A percentile compares a stretch with the other conserved stretches of the same genome.
phyloP scores from a whole-genome alignment of 2,888 invertebrate species.

The Syrphus vitripennis region DNA sequence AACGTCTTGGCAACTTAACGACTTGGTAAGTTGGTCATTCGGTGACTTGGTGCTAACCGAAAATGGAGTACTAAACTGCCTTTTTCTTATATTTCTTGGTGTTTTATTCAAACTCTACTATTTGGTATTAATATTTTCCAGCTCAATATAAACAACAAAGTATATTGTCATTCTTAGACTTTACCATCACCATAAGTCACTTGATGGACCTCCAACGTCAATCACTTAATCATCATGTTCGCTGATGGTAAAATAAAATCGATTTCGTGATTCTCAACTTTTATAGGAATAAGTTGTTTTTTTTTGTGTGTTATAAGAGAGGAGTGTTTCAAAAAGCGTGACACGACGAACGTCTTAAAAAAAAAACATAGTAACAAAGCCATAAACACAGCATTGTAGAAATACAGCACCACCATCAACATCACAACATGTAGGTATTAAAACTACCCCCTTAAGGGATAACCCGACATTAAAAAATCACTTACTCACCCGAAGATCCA shows the following conservation, averaged over 20 bases:
- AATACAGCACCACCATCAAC: background rate
- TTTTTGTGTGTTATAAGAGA: background rate
- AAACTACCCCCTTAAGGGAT: conserved; percentile 67
- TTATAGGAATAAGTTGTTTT: background rate
- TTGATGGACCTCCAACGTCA: conserved; percentile 15
- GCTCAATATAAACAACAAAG: too few species aligned
- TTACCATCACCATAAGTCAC: too few species aligned
- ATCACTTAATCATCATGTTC: conserved; percentile 31
- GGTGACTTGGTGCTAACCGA: too few species aligned
- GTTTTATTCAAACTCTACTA: background rate
- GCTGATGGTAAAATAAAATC: conserved; percentile 2
- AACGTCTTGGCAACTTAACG: too few species aligned
- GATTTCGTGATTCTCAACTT: conserved; percentile 36
- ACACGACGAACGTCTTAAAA: conserved; percentile 25
- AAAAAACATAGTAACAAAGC: background rate
- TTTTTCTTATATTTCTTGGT: too few species aligned
- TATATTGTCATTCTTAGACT: background rate
- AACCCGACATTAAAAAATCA: conserved; percentile 73
- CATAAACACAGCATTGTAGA: conserved; percentile 8
- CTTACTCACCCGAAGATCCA: conserved; percentile 59
- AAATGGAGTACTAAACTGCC: too few species aligned
- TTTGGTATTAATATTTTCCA: too few species aligned
- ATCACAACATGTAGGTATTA: conserved; percentile 13
- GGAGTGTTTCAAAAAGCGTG: conserved; percentile 43
- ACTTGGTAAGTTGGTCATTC: too few species aligned